These are phyloP conservation scores for Diorhabda elongata DNA, from an alignment of 1,140 invertebrate species.

Conservation along the genomic window DNA sequence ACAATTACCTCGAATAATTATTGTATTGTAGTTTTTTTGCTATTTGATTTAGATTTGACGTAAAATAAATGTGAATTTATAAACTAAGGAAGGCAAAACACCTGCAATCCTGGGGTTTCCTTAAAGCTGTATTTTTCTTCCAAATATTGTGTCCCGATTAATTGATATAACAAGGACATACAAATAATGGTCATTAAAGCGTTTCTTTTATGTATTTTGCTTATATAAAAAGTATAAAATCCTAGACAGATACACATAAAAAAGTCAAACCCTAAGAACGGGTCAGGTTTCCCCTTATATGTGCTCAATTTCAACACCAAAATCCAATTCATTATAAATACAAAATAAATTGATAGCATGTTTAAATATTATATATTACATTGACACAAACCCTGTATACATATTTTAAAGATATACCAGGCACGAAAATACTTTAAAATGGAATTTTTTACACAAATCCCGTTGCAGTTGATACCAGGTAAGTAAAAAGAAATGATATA, in stretches of 20 bases:
- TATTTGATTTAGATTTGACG: not conserved
- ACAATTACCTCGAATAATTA: too few species aligned
- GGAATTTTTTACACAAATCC: too few species aligned
- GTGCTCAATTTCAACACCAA: slow-evolving; percentile 12
- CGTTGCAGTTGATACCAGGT: too few species aligned
- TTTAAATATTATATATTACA: slow-evolving; percentile 7
- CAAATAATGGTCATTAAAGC: slow-evolving; percentile 10
- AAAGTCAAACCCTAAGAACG: slow-evolving; percentile 6
- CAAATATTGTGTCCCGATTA: slow-evolving; percentile 4
- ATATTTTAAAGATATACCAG: not conserved
- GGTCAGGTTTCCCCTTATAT: slow-evolving; percentile 1
- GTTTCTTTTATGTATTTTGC: slow-evolving; percentile 12
- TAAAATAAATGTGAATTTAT: too few species aligned
- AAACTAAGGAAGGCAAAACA: slow-evolving; percentile 5
- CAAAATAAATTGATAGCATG: not conserved
- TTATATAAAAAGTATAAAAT: slow-evolving; percentile 23
- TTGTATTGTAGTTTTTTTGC: too few species aligned
- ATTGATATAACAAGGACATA: not conserved
- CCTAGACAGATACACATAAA: slow-evolving; percentile 18
- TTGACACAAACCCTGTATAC: slow-evolving; percentile 13
- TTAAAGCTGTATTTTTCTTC: slow-evolving; percentile 11
- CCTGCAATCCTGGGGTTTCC: slow-evolving; percentile 20
- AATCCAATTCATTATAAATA: slow-evolving; percentile 8
- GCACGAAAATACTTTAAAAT: too few species aligned
- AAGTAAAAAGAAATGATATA: too few species aligned